A percentile compares a stretch with the other conserved stretches of the same genome.
Conservation (phyloP, 2,797 vertebrate species). For the Neopelma chrysocephalum region DNA sequence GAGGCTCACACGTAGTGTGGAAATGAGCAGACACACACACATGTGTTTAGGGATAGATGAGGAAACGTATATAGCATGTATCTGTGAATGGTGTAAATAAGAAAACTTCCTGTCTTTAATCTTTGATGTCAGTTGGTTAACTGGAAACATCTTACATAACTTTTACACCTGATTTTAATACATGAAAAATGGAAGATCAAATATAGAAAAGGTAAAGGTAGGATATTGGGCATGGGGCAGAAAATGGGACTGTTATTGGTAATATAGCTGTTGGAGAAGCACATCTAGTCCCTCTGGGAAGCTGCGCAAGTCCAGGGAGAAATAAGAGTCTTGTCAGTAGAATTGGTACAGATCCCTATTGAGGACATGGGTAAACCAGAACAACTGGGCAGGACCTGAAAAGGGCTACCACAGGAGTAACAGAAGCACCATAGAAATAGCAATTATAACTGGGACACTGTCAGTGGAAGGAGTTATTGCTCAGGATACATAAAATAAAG, state of each 20-base stretch:
- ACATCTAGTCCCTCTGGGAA: not conserved
- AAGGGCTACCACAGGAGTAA: slow-evolving; percentile 15
- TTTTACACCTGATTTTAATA: slow-evolving; percentile 7
- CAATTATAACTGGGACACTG: slow-evolving; percentile 3
- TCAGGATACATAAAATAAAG: not conserved
- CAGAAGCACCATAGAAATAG: slow-evolving; percentile 22
- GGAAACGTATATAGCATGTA: not conserved
- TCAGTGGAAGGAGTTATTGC: not conserved
- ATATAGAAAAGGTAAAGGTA: slow-evolving; percentile 13
- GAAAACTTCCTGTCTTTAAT: not conserved
- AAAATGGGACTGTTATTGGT: slow-evolving; percentile 23
- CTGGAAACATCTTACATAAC: not conserved
- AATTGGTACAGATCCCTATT: slow-evolving; percentile 3
- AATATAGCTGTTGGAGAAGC: not conserved
- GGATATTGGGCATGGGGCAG: not conserved
- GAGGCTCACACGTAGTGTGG: not conserved
- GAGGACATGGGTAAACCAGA: slow-evolving; percentile 57
- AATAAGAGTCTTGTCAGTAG: not conserved
- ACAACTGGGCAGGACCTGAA: slow-evolving; percentile 8
- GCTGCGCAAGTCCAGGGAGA: not conserved
- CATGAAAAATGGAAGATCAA: not conserved
- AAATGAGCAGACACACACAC: not conserved
- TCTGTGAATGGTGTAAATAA: not conserved
- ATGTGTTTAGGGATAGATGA: not conserved
- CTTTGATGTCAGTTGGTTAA: not conserved